Evolutionary conservation across 2,888 invertebrate species (phyloP).

Genomic region (Azorinus chamasolen): DNA sequence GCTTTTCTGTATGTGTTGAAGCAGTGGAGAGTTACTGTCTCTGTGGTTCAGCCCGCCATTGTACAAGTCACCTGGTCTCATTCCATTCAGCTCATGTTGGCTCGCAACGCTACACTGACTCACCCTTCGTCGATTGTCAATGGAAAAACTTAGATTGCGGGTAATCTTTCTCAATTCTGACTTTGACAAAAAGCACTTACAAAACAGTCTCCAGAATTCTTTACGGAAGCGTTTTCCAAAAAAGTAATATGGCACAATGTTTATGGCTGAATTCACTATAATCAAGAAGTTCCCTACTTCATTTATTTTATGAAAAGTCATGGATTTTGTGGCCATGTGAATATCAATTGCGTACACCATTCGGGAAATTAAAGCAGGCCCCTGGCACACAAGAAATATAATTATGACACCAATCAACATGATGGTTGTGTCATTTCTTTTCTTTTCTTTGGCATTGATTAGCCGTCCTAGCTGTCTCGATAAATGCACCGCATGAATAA

Average conservation of each 20-base stretch:
- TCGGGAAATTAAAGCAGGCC: conserved; percentile 85
- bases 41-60: conserved; percentile 21
- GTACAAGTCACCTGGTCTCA: conserved; percentile 5
- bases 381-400: conserved; percentile 86
- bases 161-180: conserved; percentile 73
- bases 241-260: conserved; percentile 86
- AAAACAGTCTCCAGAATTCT: conserved; percentile 84
- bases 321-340: conserved; percentile 52
- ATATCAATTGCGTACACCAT: conserved; percentile 83
- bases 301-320: conserved; percentile 80
- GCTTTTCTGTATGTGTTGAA: conserved; percentile 20
- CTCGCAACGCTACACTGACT: conserved; percentile 56
- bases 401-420: conserved; percentile 86
- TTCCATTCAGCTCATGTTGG: conserved; percentile 63
- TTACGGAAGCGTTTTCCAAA: conserved; percentile 85
- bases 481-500: conserved; percentile 84
- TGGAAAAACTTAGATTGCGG: conserved; percentile 75
- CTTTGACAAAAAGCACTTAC: conserved; percentile 77
- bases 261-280: conserved; percentile 85
- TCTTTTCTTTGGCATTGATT: conserved; percentile 83
- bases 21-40: conserved; percentile 49
- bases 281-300: conserved; percentile 85
- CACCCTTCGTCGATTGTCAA: conserved; percentile 69
- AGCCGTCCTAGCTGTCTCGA: conserved; percentile 81
- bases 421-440: conserved; percentile 85